These are phyloP conservation scores for Drosophila monieri DNA, from an alignment of 2,888 invertebrate genomes.

Conservation along the genomic window DNA sequence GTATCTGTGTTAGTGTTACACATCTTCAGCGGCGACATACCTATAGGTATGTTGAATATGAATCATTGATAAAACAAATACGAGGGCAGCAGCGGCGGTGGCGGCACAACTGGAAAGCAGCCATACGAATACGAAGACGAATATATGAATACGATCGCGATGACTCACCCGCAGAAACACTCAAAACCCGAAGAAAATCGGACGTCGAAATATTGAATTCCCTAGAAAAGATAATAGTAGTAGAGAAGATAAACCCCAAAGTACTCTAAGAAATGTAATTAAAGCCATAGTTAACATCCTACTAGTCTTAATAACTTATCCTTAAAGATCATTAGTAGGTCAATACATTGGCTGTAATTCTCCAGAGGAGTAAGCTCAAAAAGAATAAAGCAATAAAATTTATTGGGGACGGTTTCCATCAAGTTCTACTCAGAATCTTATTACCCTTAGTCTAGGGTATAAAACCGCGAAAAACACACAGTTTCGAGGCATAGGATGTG, in stretches of 20 bases:
- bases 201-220: conserved; percentile 4
- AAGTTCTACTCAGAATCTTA: background rate
- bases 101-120: conserved; percentile 58
- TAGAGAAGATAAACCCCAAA: background rate
- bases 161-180: conserved; percentile 58
- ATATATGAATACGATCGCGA: conserved; percentile 53
- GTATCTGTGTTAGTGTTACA: conserved; percentile 19
- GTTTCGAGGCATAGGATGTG: conserved; percentile 22
- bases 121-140: conserved; percentile 50
- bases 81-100: conserved; percentile 19
- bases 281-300: background rate
- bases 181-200: background rate
- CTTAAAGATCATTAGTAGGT: background rate
- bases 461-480: conserved; percentile 1
- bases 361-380: background rate
- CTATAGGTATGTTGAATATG: conserved; percentile 63
- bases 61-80: conserved; percentile 76
- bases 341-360: background rate
- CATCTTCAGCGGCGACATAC: conserved; percentile 38
- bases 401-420: background rate
- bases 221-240: conserved; percentile 4
- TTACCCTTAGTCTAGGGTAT: background rate
- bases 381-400: background rate
- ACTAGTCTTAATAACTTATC: background rate
- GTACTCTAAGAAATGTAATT: background rate